These are phyloP conservation scores for Cyclura pinguis DNA, from an alignment of 2,797 vertebrate genomes.

Conservation along the genomic window DNA sequence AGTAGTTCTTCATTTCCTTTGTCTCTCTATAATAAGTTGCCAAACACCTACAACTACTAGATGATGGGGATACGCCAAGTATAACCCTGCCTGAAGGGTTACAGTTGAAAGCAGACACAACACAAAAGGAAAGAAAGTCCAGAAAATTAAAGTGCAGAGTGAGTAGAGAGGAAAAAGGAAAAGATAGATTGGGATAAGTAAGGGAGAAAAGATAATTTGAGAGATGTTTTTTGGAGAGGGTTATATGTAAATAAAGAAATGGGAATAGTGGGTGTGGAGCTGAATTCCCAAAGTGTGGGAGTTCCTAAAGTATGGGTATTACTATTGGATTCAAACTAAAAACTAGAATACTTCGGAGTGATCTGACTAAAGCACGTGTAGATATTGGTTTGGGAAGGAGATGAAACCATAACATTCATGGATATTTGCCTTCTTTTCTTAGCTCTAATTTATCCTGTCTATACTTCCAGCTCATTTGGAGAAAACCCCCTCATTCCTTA, in stretches of 20 bases:
- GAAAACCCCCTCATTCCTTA: background rate
- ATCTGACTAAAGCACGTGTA: background rate
- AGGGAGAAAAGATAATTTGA: background rate
- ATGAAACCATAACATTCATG: background rate
- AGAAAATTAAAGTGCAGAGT: background rate
- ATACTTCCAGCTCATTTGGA: background rate
- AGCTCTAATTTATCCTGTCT: background rate
- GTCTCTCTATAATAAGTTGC: constrained; percentile 20
- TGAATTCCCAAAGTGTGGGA: background rate
- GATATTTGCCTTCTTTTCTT: background rate
- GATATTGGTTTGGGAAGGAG: background rate
- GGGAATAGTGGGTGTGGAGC: background rate
- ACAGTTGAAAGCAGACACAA: background rate
- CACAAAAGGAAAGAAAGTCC: background rate
- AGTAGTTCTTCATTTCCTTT: constrained; percentile 41
- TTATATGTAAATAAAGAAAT: background rate
- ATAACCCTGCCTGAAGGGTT: background rate
- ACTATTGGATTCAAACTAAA: background rate
- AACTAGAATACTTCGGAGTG: background rate
- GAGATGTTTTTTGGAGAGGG: background rate
- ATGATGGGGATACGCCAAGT: background rate
- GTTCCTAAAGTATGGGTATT: background rate
- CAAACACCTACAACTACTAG: background rate
- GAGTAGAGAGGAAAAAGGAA: background rate
- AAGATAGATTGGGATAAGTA: background rate